Evolutionary conservation across 1,140 invertebrate genomes (phyloP).

Genomic region (Zeugodacus cucurbitae): DNA sequence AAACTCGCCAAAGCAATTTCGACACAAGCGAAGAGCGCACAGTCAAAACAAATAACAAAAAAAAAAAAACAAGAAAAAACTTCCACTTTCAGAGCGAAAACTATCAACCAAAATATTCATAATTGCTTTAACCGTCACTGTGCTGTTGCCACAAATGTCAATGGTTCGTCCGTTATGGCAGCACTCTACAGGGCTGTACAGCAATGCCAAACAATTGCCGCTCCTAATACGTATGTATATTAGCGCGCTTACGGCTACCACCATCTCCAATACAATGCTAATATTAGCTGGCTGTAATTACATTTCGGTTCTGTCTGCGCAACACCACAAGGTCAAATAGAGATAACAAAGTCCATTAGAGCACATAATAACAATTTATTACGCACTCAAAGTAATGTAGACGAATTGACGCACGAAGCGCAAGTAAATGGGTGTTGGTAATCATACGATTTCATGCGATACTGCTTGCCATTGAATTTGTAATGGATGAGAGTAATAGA

Average conservation of each 20-base stretch:
- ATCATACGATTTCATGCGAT: neutral
- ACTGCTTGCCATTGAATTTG: neutral
- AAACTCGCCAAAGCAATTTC: neutral
- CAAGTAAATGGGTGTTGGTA: neutral
- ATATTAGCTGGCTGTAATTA: neutral
- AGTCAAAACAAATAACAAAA: neutral
- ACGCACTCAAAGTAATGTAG: neutral
- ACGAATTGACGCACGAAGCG: neutral
- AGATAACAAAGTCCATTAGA: neutral
- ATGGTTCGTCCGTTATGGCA: neutral
- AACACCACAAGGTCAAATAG: neutral
- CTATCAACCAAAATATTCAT: neutral
- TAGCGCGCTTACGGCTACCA: neutral
- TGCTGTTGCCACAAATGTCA: neutral
- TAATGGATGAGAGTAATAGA: no score
- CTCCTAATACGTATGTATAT: neutral
- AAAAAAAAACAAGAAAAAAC: neutral
- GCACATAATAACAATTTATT: neutral
- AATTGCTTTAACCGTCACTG: neutral
- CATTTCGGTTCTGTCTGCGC: neutral
- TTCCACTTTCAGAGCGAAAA: neutral
- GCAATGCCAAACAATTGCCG: neutral
- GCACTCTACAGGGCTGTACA: neutral
- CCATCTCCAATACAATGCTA: neutral
- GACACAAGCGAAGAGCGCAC: neutral